These are phyloP conservation scores for Odontamblyopus lacepedii DNA, from an alignment of 2,797 vertebrate genomes.

Conservation along the genomic window DNA sequence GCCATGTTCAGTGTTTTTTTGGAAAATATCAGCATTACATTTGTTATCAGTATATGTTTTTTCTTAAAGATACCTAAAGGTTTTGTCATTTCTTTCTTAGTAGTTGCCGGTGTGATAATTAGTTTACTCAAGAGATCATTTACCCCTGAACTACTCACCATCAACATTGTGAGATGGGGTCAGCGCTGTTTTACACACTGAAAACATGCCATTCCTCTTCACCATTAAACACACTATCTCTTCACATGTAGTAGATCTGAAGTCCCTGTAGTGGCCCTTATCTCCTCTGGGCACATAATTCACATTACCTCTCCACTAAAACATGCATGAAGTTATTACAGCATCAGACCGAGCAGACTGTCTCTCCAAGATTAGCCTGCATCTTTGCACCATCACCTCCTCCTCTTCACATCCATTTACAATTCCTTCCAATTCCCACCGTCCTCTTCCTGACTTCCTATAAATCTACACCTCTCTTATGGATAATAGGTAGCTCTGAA, in stretches of 20 bases:
- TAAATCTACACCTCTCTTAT: conserved; percentile 18
- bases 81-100: background rate
- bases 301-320: conserved; percentile 51
- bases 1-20: too few relatives aligned
- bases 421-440: conserved; percentile 30
- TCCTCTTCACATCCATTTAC: conserved; percentile 23
- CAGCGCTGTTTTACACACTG: background rate
- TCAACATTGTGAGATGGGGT: background rate
- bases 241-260: background rate
- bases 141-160: background rate
- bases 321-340: conserved; percentile 68
- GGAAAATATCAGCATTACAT: too few relatives aligned
- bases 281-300: conserved; percentile 50
- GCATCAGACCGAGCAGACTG: conserved; percentile 19
- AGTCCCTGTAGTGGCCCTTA: conserved; percentile 7
- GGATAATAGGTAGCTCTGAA: conserved; percentile 45
- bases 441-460: conserved; percentile 11
- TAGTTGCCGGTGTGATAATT: background rate
- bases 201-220: background rate
- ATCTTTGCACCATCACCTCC: conserved; percentile 10
- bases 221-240: background rate
- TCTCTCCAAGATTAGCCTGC: conserved; percentile 26
- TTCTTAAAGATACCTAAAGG: background rate
- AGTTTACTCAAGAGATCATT: background rate
- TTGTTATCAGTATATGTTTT: too few relatives aligned